A percentile compares a stretch with the other conserved stretches of the same genome.
Evolutionary conservation across 2,113 vertebrate species (phyloP).

Genomic region (Mastomys natalensis): DNA sequence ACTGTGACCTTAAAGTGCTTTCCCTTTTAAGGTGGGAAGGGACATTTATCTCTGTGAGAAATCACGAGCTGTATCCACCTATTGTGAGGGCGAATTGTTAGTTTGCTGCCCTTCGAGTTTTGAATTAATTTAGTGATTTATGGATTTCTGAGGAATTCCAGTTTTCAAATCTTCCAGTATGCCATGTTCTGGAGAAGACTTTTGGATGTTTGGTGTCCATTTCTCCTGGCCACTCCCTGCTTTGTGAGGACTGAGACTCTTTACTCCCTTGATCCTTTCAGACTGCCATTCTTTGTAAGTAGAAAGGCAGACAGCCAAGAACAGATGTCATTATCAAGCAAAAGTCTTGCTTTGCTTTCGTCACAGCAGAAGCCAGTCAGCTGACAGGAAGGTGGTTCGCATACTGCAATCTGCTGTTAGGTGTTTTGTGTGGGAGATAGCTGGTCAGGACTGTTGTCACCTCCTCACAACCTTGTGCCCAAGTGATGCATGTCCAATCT

Average conservation of each 20-base stretch:
- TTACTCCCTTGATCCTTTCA: not conserved
- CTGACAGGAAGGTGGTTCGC: not conserved
- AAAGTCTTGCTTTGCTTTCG: not conserved
- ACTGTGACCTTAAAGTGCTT: constrained; percentile 7
- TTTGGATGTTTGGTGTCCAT: not conserved
- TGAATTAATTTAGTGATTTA: constrained; percentile 60
- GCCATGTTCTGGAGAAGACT: not conserved
- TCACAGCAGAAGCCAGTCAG: not conserved
- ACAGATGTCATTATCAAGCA: not conserved
- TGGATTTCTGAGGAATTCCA: constrained; percentile 52
- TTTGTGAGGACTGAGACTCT: not conserved
- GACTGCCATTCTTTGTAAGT: not conserved
- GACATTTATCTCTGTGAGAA: constrained; percentile 50
- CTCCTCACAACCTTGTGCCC: not conserved
- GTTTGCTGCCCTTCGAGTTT: constrained; percentile 2
- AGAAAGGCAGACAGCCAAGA: not conserved
- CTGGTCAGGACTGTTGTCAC: not conserved
- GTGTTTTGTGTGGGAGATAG: not conserved
- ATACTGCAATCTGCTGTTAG: not conserved
- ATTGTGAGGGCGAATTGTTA: not conserved
- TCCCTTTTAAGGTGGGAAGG: constrained; percentile 12
- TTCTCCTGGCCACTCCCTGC: not conserved
- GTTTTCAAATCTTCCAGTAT: not conserved
- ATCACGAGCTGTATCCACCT: not conserved
- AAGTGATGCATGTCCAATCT: not conserved